Conservation (phyloP, 2,113 vertebrate species). For the Diadophis punctatus region DNA sequence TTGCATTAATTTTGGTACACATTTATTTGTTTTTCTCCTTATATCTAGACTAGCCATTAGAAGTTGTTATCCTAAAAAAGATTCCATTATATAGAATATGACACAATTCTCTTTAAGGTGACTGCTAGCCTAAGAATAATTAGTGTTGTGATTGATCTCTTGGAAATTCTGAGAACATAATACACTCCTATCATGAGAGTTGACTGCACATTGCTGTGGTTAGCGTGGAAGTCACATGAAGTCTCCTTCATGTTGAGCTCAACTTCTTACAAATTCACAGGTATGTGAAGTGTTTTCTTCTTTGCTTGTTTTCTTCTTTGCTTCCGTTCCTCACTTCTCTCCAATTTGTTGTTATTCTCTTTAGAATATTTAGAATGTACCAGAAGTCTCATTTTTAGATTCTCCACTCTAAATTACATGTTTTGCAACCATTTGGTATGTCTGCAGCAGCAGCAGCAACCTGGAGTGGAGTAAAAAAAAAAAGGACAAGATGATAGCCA, state of each 20-base stretch:
- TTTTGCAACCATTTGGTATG: background rate
- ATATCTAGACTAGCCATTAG: conserved; percentile 17
- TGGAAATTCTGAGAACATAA: conserved; percentile 27
- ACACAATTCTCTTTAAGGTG: conserved; percentile 9
- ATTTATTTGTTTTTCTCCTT: conserved; percentile 29
- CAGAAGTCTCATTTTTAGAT: background rate
- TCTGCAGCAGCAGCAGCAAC: background rate
- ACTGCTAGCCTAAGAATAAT: conserved; percentile 39
- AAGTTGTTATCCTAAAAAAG: conserved; percentile 28
- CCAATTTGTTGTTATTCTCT: background rate
- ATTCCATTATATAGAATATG: conserved; percentile 28
- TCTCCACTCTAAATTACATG: background rate
- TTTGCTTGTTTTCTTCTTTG: background rate
- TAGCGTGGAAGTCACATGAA: background rate
- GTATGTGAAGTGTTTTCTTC: background rate
- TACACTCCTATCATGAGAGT: background rate
- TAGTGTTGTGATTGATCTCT: conserved; percentile 17
- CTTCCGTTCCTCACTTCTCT: background rate
- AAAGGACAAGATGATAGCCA: background rate
- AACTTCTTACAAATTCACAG: background rate
- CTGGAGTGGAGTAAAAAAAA: background rate
- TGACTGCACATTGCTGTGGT: background rate
- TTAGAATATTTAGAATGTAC: background rate
- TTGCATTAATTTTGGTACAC: conserved; percentile 11
- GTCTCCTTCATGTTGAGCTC: background rate